Conservation (phyloP, 2,113 vertebrate genomes). For the Eubucco bourcierii region DNA sequence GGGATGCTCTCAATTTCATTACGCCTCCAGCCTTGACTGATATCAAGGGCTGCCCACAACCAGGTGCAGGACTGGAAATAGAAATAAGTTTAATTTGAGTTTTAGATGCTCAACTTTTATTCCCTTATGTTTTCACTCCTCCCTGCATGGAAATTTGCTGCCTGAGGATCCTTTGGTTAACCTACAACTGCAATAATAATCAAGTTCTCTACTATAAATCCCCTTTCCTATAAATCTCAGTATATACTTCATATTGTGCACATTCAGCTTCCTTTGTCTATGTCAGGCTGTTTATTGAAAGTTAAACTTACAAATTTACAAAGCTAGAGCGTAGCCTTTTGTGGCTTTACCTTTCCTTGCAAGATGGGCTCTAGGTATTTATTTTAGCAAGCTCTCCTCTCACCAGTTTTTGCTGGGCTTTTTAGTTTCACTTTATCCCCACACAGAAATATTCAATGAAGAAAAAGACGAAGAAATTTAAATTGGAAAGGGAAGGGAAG, state of each 20-base stretch:
- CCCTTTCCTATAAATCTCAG: neutral
- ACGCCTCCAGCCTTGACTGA: too few relatives aligned
- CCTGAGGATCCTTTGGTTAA: neutral
- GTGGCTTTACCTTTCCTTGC: neutral
- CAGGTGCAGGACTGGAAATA: neutral
- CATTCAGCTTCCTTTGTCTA: neutral
- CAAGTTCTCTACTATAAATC: neutral
- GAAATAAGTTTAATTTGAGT: neutral
- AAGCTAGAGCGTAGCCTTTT: neutral
- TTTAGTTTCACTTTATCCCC: neutral
- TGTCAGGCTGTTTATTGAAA: neutral
- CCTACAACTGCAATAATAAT: neutral
- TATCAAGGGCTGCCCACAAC: too few relatives aligned
- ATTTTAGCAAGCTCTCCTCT: neutral
- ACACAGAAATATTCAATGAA: neutral
- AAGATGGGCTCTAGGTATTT: neutral
- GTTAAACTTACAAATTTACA: neutral
- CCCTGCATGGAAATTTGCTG: neutral
- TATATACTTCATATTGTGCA: neutral
- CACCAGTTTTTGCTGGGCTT: fast-evolving
- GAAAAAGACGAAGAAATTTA: neutral
- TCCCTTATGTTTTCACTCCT: neutral
- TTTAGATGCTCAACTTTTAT: neutral
- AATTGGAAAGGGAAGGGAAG: too few relatives aligned
- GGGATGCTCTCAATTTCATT: too few relatives aligned